Percentiles rank a stretch among this genome's conserved stretches.
Evolutionary conservation across 2,797 vertebrate species (phyloP).

Genomic region (Xenops minutus): DNA sequence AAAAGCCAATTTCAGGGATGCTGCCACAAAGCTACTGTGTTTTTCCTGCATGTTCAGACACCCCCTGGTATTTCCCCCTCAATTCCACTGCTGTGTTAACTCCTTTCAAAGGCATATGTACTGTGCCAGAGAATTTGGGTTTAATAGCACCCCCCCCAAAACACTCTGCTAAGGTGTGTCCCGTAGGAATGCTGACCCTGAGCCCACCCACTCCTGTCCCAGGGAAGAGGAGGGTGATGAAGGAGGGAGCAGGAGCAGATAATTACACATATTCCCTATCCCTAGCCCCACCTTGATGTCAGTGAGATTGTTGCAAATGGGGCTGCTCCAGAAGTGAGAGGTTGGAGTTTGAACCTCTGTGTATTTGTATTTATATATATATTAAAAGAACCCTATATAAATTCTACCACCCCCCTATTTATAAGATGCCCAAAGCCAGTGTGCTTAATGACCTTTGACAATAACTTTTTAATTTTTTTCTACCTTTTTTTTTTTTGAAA

Average conservation of each 20-base stretch:
- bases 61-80: background rate
- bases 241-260: background rate
- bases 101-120: background rate
- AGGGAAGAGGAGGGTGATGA: background rate
- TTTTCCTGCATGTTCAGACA: background rate
- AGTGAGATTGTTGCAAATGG: rapidly evolving
- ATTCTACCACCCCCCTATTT: background rate
- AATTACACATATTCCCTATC: rapidly evolving
- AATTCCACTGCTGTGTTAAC: background rate
- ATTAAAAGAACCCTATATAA: rapidly evolving
- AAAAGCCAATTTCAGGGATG: background rate
- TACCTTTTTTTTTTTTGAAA: background rate
- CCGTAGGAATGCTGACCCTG: background rate
- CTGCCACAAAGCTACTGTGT: background rate
- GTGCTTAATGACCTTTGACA: constrained; percentile 19
- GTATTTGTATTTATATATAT: background rate
- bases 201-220: background rate
- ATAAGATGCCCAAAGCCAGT: background rate
- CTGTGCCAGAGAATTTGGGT: background rate
- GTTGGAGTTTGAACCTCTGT: background rate
- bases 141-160: background rate
- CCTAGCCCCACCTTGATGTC: rapidly evolving
- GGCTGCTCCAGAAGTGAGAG: background rate
- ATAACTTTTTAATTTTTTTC: background rate
- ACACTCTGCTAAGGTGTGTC: background rate